phyloP scores from a whole-genome alignment of 2,888 invertebrate genomes.

The Rhorus exstirpatorius region DNA sequence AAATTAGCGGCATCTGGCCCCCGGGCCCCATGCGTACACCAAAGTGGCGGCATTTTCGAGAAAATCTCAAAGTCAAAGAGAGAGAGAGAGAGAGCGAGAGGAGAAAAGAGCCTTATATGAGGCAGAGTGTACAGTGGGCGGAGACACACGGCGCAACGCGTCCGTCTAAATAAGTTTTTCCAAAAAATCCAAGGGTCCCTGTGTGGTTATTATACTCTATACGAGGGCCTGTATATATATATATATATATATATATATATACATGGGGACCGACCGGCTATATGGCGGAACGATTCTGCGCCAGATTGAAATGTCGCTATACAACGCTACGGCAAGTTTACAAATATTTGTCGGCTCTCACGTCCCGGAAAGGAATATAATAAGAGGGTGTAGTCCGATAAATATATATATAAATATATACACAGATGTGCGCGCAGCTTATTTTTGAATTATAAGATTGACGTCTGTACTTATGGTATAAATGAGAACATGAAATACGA shows the following conservation, averaged over 20 bases:
- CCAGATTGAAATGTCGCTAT: conserved; percentile 72
- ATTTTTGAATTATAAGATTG: conserved; percentile 22
- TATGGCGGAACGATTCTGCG: conserved; percentile 46
- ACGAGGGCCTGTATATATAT: conserved; percentile 13
- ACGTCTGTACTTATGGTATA: conserved; percentile 7
- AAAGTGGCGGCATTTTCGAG: conserved; percentile 66
- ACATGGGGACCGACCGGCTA: no score
- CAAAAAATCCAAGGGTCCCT: conserved; percentile 62
- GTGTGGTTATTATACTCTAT: conserved; percentile 43
- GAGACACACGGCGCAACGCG: conserved; percentile 51
- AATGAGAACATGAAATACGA: no score
- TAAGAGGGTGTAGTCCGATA: conserved; percentile 27
- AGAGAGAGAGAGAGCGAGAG: conserved; percentile 26
- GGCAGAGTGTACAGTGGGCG: conserved; percentile 53
- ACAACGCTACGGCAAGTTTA: conserved; percentile 73
- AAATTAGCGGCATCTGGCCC: conserved; percentile 81
- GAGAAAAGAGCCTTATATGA: conserved; percentile 15
- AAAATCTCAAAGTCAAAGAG: conserved; percentile 72
- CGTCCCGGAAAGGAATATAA: conserved; percentile 54
- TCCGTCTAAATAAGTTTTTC: conserved; percentile 71
- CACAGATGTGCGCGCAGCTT: conserved; percentile 11
- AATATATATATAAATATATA: not conserved
- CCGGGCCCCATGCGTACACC: conserved; percentile 47
- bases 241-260: no score
- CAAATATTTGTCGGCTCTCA: conserved; percentile 77